Base-by-base conservation (phyloP, 1,140 invertebrate genomes). In the Caerostris darwini region DNA sequence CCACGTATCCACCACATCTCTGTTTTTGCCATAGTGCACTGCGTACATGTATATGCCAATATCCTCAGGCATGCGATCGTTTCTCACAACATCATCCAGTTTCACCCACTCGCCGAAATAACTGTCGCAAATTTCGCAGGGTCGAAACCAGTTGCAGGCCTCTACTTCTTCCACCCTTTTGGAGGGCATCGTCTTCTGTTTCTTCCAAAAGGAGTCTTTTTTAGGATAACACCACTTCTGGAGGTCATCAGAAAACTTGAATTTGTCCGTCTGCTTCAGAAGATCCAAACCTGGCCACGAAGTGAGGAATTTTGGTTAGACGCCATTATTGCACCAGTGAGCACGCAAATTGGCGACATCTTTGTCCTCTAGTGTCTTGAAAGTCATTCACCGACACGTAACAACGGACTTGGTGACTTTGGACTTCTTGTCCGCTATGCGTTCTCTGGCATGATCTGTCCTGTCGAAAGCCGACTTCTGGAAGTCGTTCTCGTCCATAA, bases 211-310 rank as follows among this genome's bases (percentile, higher is more conserved):
- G 7, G 83, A 5, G 5, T 93, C 83, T 77, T 77, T 93, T 54
- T 69, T 67, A 12, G 92, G 92, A 12, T 93, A 71, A 50, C 92
- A 93, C 92, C 92, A 93, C 17, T 93, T 93, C 56, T 93, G 92
- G 10, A 71, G 34, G 19, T 69, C 57, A 7, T 93, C 81, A 2
- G 82, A 87, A 59, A 93, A 93, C 14, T 12, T 53, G 8, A 93
- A 14, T 53, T 6, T 17, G 12, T 85, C 67, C 3, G 82, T 87
- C 7, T 77, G 17, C n/a, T 87, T 34, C 2, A 93, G 58, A 5
- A 87, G 4, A 10, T 93, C 19, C 6, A n/a, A 1, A 5, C 92
- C 92, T 0, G 59, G 61, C 92, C 92, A 93, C 3, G 58, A 61
- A 5, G 10, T 50, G n/a, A 87, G 10, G 5, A 71, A 34, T 17